Base-by-base conservation (phyloP, 2,888 invertebrate genomes). In the Agonopterix arenella region DNA sequence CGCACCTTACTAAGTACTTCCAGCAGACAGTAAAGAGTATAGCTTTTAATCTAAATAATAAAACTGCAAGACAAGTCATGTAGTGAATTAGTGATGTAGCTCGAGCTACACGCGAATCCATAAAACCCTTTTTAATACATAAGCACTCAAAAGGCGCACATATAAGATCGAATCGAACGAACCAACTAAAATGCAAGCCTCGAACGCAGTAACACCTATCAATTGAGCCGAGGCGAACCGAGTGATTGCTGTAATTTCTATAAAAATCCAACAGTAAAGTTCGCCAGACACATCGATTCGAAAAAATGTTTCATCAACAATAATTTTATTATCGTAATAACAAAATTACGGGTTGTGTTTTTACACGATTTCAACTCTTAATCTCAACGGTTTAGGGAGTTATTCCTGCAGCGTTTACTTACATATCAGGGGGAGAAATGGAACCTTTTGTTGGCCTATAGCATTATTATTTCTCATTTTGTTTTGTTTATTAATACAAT, bases 401-500 rank as follows among this genome's bases (percentile, higher is more conserved):
- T 75, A 76, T 80, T 84, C 65, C 75, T 71, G 69, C 65, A 66
- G 53, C 74, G 55, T 73, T 74, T 65, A 68, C 73, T 72, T 76
- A 78, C 78, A 73, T 81, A 78, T 79, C 73, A 75, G 73, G 86
- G 88, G 89, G 88, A 88, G 86, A 88, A 88, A 86, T 88, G 84
- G 81, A 84, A 84, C 84, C 89, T 89, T 88, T 89, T 89, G 89
- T 89, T 89, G 81, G 86, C 82, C 89, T 84, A 84, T 88, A 86
- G 89, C 83, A 84, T 89, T 89, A 89, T 89, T 89, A 89, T 89
- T 86, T 89, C 84, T 84, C 88, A 88, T 89, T 89, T 89, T 89
- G 88, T 89, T 89, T 89, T 89, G 89, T 89, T 89, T 89, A 89
- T 89, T 89, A 89, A 89, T 89, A 89, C 88, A 88, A 89, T 89